phyloP scores from a whole-genome alignment of 2,797 vertebrate genomes.

The Syncerus caffer region DNA sequence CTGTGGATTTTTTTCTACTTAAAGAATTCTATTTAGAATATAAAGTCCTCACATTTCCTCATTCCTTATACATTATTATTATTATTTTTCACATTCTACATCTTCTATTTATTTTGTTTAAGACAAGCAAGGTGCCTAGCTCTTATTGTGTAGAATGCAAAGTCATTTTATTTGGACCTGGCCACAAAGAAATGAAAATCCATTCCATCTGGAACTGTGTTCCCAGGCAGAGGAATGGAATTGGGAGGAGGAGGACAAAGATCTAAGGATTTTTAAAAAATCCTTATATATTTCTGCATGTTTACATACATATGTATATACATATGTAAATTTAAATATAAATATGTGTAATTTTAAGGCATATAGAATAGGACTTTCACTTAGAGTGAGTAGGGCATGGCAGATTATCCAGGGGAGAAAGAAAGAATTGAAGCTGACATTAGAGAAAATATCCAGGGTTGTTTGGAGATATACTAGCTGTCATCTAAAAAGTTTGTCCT shows the following conservation, averaged over 20 bases:
- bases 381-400: neutral
- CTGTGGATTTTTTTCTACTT: neutral
- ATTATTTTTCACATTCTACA: neutral
- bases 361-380: neutral
- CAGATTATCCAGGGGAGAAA: neutral
- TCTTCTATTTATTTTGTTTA: slow-evolving; percentile 32
- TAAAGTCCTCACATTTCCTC: slow-evolving; percentile 20
- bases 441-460: neutral
- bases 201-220: neutral
- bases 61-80: neutral
- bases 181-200: slow-evolving; percentile 18
- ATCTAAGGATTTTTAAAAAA: neutral
- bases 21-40: slow-evolving; percentile 51
- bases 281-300: neutral
- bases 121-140: neutral
- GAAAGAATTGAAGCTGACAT: neutral
- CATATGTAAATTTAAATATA: neutral
- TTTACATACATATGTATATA: neutral
- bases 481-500: neutral
- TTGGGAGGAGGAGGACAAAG: neutral
- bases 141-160: slow-evolving; percentile 16
- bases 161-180: slow-evolving; percentile 4
- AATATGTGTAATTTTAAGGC: neutral
- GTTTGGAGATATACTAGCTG: neutral
- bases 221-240: neutral